These are phyloP conservation scores for Chloroceryle inda DNA, from an alignment of 2,797 vertebrate species.

Conservation along the genomic window DNA sequence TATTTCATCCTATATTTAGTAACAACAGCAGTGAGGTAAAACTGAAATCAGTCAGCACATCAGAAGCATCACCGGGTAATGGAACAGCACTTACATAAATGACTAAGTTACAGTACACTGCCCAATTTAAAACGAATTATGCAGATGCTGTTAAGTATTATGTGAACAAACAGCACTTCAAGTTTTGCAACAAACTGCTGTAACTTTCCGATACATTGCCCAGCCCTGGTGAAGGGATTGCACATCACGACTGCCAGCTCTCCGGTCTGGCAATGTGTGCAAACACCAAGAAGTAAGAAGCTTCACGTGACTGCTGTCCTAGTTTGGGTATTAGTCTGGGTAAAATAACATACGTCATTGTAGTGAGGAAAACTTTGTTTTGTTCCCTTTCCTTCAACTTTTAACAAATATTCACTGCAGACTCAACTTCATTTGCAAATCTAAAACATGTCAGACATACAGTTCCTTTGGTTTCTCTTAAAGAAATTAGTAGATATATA, in stretches of 20 bases:
- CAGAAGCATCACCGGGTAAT: slow-evolving; percentile 16
- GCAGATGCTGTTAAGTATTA: slow-evolving; percentile 15
- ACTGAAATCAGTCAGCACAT: neutral
- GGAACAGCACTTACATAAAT: slow-evolving; percentile 41
- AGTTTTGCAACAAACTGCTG: slow-evolving; percentile 18
- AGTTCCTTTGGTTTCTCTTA: neutral
- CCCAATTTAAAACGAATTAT: slow-evolving; percentile 45
- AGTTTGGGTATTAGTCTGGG: neutral
- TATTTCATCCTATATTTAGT: slow-evolving; percentile 18
- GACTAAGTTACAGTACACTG: neutral
- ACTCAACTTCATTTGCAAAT: neutral
- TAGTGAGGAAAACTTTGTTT: neutral
- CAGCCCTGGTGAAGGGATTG: neutral
- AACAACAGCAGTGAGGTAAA: slow-evolving; percentile 45
- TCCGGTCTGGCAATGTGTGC: neutral
- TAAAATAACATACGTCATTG: neutral
- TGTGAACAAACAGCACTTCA: neutral
- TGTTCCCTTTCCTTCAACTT: neutral
- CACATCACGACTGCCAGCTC: neutral
- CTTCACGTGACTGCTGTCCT: neutral
- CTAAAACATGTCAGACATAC: neutral
- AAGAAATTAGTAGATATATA: neutral
- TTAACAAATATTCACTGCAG: neutral
- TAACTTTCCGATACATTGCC: neutral
- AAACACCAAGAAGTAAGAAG: neutral